These are phyloP conservation scores for Chrysochloris asiatica DNA, from an alignment of 2,113 vertebrate species.

Conservation along the genomic window DNA sequence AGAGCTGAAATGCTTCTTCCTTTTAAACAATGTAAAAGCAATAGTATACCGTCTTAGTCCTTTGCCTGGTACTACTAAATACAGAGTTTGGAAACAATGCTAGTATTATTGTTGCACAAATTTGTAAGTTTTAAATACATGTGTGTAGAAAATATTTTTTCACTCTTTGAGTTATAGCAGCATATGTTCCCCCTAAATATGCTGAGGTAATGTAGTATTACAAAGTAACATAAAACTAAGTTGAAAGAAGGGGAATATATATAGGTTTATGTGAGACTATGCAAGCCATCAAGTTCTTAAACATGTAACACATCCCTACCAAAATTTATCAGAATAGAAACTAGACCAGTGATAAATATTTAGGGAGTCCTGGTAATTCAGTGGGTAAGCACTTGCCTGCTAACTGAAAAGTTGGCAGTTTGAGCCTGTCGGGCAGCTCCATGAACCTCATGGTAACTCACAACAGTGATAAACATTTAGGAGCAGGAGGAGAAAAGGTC, in stretches of 20 bases:
- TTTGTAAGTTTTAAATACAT: conserved; percentile 16
- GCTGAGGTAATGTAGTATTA: neutral
- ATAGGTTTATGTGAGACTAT: neutral
- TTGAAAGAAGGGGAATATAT: neutral
- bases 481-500: neutral
- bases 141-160: neutral
- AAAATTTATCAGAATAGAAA: neutral
- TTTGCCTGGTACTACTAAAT: neutral
- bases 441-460: too few species aligned
- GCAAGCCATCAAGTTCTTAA: neutral
- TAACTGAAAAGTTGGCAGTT: too few species aligned
- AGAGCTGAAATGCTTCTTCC: neutral
- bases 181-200: neutral
- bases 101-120: conserved; percentile 1
- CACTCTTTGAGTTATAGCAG: neutral
- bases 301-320: neutral
- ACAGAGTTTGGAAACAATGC: too few species aligned
- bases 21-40: neutral
- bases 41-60: neutral
- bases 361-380: neutral
- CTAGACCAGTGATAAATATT: neutral
- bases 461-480: neutral
- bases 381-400: too few species aligned
- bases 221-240: neutral
- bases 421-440: too few species aligned